Evolutionary conservation across 2,797 vertebrate species (phyloP).

Genomic region (Notolabrus celidotus): DNA sequence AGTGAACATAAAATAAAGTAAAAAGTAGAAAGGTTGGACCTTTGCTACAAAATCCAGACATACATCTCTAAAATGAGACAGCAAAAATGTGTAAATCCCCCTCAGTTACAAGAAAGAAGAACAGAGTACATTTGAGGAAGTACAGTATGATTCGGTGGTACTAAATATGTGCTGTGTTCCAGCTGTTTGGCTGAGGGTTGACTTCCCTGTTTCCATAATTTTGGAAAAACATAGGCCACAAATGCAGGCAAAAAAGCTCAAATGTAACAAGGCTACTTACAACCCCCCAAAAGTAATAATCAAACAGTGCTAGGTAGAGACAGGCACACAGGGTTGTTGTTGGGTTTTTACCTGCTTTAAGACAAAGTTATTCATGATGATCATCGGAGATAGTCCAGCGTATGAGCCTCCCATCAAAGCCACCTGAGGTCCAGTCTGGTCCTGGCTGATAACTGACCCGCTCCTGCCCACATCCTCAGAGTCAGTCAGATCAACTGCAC

Average conservation of each 20-base stretch:
- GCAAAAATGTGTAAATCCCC: too few species aligned
- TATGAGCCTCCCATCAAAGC: slow-evolving; percentile 83
- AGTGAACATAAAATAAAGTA: too few species aligned
- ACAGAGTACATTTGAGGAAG: too few species aligned
- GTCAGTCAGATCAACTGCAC: slow-evolving; percentile 90
- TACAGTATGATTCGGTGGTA: too few species aligned
- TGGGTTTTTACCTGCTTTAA: slow-evolving; percentile 91
- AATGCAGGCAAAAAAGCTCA: neutral
- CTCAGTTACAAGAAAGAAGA: too few species aligned
- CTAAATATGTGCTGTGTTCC: neutral
- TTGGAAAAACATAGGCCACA: neutral
- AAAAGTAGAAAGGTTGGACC: too few species aligned
- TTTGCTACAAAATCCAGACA: too few species aligned
- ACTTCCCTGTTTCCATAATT: neutral
- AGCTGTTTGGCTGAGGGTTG: neutral
- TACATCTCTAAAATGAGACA: too few species aligned
- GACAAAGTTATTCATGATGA: slow-evolving; percentile 93
- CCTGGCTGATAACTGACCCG: slow-evolving; percentile 71
- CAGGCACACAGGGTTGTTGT: neutral
- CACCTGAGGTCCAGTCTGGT: slow-evolving; percentile 72
- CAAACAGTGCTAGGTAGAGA: neutral
- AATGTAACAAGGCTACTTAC: neutral
- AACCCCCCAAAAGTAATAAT: neutral
- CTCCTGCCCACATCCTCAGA: slow-evolving; percentile 85
- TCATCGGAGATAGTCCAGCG: slow-evolving; percentile 87